Conservation (phyloP, 2,113 vertebrate genomes). For the Lepus timidus region DNA sequence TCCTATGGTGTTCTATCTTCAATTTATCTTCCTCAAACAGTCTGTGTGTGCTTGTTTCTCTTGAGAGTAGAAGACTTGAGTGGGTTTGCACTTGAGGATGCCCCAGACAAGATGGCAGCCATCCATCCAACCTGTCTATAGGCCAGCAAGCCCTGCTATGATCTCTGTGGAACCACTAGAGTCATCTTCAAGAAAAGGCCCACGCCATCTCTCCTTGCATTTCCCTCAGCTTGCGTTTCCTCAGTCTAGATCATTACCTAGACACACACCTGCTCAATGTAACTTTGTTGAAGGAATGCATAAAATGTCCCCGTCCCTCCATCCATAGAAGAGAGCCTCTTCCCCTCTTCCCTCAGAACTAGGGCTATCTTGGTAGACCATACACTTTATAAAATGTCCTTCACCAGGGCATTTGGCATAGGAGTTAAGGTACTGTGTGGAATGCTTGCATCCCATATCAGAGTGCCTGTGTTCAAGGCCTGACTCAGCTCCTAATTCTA, state of each 20-base stretch:
- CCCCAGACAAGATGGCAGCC: neutral
- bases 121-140: neutral
- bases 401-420: neutral
- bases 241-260: neutral
- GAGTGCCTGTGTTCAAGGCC: too few relatives aligned
- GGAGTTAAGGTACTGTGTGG: too few relatives aligned
- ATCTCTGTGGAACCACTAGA: neutral
- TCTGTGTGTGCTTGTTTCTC: neutral
- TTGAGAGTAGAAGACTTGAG: neutral
- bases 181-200: neutral
- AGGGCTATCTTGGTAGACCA: neutral
- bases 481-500: too few relatives aligned
- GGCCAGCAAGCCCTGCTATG: neutral
- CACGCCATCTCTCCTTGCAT: neutral
- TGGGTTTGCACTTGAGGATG: neutral
- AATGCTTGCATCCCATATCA: too few relatives aligned
- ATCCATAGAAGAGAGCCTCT: neutral
- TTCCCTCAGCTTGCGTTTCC: constrained; percentile 15
- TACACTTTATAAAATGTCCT: constrained; percentile 2
- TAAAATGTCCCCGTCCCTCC: neutral
- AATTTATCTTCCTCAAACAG: neutral
- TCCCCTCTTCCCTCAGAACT: neutral
- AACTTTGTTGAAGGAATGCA: neutral
- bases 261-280: neutral
- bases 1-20: neutral